A percentile compares a stretch with the other conserved stretches of the same genome.
Evolutionary conservation across 2,888 invertebrate genomes (phyloP).

Genomic region (Ligdia adustata): DNA sequence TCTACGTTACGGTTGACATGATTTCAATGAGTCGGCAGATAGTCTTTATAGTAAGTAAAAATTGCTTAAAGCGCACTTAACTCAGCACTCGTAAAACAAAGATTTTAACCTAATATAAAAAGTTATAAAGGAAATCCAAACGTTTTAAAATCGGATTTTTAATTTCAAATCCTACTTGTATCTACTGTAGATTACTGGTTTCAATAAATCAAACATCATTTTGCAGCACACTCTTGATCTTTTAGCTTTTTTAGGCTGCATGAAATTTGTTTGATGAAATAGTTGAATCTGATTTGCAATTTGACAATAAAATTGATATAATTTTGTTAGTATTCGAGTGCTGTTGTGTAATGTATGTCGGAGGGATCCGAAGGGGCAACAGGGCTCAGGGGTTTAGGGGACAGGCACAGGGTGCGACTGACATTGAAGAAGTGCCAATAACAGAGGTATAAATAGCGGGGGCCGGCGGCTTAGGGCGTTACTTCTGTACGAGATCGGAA

Average conservation of each 20-base stretch:
- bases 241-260: not conserved
- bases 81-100: conserved; percentile 18
- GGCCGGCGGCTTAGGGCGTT: conserved; percentile 78
- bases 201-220: conserved; percentile 2
- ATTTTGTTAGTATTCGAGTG: conserved; percentile 78
- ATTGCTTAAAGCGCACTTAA: conserved; percentile 14
- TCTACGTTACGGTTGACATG: conserved; percentile 43
- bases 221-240: not conserved
- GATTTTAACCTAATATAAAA: too few species aligned
- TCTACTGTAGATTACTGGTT: not conserved
- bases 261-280: conserved; percentile 30
- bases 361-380: conserved; percentile 63
- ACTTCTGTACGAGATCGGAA: conserved; percentile 81
- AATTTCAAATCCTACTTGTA: not conserved
- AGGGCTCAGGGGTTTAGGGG: conserved; percentile 68
- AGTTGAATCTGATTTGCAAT: conserved; percentile 72
- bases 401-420: conserved; percentile 81
- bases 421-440: conserved; percentile 85
- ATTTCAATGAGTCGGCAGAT: conserved; percentile 50
- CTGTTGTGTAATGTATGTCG: conserved; percentile 76
- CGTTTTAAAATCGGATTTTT: not conserved
- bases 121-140: too few species aligned
- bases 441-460: conserved; percentile 83
- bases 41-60: conserved; percentile 36
- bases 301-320: conserved; percentile 79